Evolutionary conservation across 2,888 invertebrate species (phyloP), one percentile per base, ranked within the genome.

Genomic region (Drosophila kambysellisi): DNA sequence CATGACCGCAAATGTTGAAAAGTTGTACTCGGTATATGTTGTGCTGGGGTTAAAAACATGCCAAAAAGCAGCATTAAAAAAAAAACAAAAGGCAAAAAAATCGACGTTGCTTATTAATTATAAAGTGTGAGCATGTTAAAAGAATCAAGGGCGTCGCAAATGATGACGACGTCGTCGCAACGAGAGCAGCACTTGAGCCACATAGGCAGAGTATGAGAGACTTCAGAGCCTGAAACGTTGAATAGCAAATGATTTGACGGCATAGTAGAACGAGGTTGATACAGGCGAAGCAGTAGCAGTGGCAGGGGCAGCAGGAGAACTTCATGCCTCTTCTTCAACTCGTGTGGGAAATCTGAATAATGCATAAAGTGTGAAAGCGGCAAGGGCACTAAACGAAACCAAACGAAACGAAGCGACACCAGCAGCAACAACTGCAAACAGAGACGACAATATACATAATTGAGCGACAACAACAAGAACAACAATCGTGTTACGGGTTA

Each of bases 291-390:
- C 30, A 52, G 52, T 46, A 12, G 46, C 35, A 30, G 30, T 0
- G 54, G 32, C 30, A 25, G 30, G 37, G 37, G 57, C 33, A 33
- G 35, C 17, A 25, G 41, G 15, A 67, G 32, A 70, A 20, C 46
- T 59, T 33, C 52, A 32, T 53, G 56, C 69, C 33, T 43, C 33
- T 56, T 51, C 65, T 48, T 61, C 62, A 52, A 57, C 48, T 72
- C 85, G 82, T 85, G 88, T 85, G 90, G 75, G 86, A 86, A 82
- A 89, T 83, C 83, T 86, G 86, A 86, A 86, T 89, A 89, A 86
- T 89, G 88, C 86, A 89, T 88, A 72, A 81, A 89, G 86, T 86
- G 86, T 88, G 86, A 89, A 89, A 88, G 88, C 88, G 80, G 88
- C 85, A 83, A 86, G 87, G 87, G 87, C 82, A 84, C 86, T 81